Evolutionary conservation across 2,113 vertebrate species (phyloP).

Genomic region (Equus przewalskii): DNA sequence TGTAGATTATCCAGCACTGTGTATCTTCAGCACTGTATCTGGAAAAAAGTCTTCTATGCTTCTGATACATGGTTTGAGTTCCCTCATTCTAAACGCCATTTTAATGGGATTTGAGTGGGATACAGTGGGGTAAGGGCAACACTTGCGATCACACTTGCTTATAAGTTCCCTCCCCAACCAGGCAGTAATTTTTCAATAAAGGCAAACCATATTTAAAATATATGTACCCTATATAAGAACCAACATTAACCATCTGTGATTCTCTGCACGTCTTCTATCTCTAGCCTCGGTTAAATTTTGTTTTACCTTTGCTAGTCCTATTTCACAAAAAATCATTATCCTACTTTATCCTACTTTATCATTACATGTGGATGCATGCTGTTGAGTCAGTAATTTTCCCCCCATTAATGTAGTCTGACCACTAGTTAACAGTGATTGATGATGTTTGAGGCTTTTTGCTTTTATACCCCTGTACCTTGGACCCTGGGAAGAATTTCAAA

Average conservation of each 20-base stretch:
- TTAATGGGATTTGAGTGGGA: background rate
- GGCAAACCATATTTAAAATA: background rate
- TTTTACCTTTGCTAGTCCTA: background rate
- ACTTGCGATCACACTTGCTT: background rate
- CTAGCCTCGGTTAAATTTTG: background rate
- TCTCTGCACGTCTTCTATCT: background rate
- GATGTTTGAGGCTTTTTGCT: background rate
- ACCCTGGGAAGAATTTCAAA: background rate
- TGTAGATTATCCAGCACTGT: background rate
- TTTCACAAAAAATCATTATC: background rate
- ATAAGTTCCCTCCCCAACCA: background rate
- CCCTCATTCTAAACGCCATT: background rate
- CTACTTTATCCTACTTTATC: background rate
- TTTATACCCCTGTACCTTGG: background rate
- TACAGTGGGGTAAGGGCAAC: background rate
- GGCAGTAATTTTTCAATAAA: background rate
- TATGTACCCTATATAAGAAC: background rate
- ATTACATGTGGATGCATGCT: background rate
- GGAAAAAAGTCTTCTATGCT: slow-evolving; percentile 13
- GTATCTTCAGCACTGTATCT: background rate
- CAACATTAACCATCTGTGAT: slow-evolving; percentile 5
- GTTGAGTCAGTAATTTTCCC: background rate
- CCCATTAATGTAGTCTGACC: background rate
- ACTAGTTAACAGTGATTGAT: slow-evolving; percentile 32
- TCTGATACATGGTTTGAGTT: background rate